Evolutionary conservation across 2,888 invertebrate genomes (phyloP).

Genomic region (Dorcus parallelipipedus): DNA sequence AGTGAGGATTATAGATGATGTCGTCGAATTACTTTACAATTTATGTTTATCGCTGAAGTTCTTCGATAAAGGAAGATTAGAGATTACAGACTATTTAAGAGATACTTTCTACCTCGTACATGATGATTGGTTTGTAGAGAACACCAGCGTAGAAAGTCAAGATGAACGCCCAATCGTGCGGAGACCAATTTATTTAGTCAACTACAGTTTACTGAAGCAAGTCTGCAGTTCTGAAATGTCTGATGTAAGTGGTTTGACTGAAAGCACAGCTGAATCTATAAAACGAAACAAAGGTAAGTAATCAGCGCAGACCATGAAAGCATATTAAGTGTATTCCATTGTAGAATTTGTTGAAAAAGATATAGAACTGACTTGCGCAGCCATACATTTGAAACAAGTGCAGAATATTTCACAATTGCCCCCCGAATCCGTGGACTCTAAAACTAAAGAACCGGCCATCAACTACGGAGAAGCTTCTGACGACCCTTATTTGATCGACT

Average conservation of each 20-base stretch:
- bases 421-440: neutral
- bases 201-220: neutral
- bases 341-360: too few species aligned
- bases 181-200: neutral
- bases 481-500: constrained; percentile 11
- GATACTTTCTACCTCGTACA: constrained; percentile 24
- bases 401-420: neutral
- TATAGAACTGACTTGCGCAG: too few species aligned
- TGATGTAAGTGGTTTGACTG: too few species aligned
- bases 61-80: constrained; percentile 17
- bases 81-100: constrained; percentile 17
- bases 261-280: too few species aligned
- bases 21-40: constrained; percentile 14
- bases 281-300: too few species aligned
- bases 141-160: neutral
- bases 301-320: too few species aligned
- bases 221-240: too few species aligned
- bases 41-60: constrained; percentile 25
- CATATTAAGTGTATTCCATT: too few species aligned
- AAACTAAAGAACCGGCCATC: neutral
- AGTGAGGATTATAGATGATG: constrained; percentile 5
- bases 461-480: neutral
- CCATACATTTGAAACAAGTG: too few species aligned
- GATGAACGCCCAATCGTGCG: neutral
- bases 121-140: neutral